These are phyloP conservation scores for Deroptyus accipitrinus DNA, from an alignment of 2,113 vertebrate genomes.

Conservation along the genomic window DNA sequence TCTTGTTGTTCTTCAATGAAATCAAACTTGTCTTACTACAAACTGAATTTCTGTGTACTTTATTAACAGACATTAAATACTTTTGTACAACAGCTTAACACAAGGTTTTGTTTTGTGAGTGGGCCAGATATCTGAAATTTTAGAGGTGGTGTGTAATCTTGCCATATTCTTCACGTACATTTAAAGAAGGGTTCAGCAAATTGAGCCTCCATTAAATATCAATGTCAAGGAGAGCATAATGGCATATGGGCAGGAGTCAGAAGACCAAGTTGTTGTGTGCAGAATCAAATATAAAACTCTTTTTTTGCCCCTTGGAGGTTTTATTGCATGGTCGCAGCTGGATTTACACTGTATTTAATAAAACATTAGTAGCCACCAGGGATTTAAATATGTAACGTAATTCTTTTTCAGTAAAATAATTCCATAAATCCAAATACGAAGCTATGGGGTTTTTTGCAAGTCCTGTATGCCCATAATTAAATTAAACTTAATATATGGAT, in stretches of 20 bases:
- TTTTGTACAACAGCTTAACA: slow-evolving; percentile 23
- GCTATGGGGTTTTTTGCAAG: slow-evolving; percentile 31
- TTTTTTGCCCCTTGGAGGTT: slow-evolving; percentile 66
- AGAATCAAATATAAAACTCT: slow-evolving; percentile 68
- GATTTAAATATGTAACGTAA: slow-evolving; percentile 80
- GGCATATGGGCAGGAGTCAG: slow-evolving; percentile 49
- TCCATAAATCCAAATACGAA: slow-evolving; percentile 82
- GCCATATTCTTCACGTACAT: not conserved
- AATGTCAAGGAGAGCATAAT: slow-evolving; percentile 16
- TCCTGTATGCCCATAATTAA: slow-evolving; percentile 67
- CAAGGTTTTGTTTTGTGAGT: slow-evolving; percentile 41
- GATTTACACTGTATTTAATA: slow-evolving; percentile 81
- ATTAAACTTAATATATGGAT: slow-evolving; percentile 58
- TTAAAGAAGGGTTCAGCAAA: not conserved
- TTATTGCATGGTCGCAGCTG: slow-evolving; percentile 78
- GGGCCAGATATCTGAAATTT: slow-evolving; percentile 37
- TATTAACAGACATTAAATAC: slow-evolving; percentile 40
- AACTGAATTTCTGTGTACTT: slow-evolving; percentile 49
- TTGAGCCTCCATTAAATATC: not conserved
- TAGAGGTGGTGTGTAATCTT: not conserved
- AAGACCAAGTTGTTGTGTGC: not conserved
- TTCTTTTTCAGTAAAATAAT: slow-evolving; percentile 80
- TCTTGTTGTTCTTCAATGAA: slow-evolving; percentile 64
- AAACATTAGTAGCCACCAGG: slow-evolving; percentile 79
- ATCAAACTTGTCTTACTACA: slow-evolving; percentile 44